phyloP scores from a whole-genome alignment of 2,113 vertebrate species.

The Callipepla squamata region DNA sequence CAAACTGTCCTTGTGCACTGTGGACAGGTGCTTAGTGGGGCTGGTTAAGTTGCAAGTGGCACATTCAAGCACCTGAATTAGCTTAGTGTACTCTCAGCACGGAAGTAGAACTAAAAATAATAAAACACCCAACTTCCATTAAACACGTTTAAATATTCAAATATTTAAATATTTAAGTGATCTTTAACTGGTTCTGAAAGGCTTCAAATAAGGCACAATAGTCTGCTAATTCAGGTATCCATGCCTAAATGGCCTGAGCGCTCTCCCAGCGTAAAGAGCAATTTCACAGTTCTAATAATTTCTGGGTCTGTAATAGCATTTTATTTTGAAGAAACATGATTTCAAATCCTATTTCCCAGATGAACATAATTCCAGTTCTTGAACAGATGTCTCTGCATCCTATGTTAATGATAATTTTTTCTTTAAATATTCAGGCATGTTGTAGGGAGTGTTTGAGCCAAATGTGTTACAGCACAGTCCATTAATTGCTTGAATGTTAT shows the following conservation, averaged over 20 bases:
- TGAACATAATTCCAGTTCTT: not conserved
- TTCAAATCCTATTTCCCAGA: not conserved
- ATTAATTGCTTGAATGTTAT: not conserved
- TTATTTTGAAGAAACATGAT: not conserved
- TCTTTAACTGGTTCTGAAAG: not conserved
- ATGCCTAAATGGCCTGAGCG: not conserved
- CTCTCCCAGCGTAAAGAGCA: not conserved
- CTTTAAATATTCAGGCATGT: not conserved
- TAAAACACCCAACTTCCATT: not conserved
- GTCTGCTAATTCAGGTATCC: not conserved
- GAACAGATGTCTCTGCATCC: not conserved
- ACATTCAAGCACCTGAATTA: not conserved
- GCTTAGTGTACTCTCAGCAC: not conserved
- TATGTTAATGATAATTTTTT: not conserved
- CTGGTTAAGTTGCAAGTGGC: not conserved
- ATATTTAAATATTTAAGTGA: conserved; percentile 50
- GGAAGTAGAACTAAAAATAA: not conserved
- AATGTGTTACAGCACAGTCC: not conserved
- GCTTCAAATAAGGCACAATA: not conserved
- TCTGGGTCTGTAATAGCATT: not conserved
- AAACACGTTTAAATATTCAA: conserved; percentile 51
- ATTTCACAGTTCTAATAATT: not conserved
- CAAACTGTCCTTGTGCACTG: not conserved
- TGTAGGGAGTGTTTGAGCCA: not conserved
- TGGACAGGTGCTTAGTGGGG: not conserved